Conservation (phyloP, 2,797 vertebrate genomes). For the Ctenopoma kingsleyae region DNA sequence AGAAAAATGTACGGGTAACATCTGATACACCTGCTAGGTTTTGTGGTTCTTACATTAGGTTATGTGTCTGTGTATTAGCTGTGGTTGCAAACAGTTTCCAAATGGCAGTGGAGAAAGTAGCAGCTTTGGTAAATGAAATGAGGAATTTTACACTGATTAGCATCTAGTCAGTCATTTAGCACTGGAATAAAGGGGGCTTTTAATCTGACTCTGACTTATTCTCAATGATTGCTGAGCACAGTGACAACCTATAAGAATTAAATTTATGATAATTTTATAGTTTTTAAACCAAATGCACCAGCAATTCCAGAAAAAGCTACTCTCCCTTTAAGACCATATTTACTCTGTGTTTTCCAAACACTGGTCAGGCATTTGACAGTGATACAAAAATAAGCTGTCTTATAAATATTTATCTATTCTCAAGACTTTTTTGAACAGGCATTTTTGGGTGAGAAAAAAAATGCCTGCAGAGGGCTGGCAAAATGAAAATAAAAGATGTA, state of each 20-base stretch:
- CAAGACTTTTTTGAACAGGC: neutral
- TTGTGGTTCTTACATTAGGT: neutral
- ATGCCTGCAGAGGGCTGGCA: neutral
- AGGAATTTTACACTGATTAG: neutral
- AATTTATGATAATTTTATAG: no score
- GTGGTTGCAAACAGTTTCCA: neutral
- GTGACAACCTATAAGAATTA: no score
- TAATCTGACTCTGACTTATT: neutral
- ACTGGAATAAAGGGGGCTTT: neutral
- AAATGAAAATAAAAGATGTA: neutral
- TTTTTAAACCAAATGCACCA: neutral
- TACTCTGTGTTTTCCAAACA: neutral
- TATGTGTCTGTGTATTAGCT: neutral
- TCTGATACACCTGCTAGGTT: neutral
- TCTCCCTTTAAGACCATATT: neutral
- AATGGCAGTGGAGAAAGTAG: neutral
- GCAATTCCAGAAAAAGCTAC: neutral
- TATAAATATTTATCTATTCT: constrained; percentile 10
- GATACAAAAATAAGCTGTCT: constrained; percentile 21
- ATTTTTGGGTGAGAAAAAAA: neutral
- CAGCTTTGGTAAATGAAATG: neutral
- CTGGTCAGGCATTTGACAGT: constrained; percentile 6
- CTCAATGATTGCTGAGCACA: neutral
- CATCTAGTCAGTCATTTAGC: neutral
- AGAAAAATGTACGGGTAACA: no score